Evolutionary conservation across 1,140 invertebrate genomes (phyloP).

Genomic region (Maconellicoccus hirsutus): DNA sequence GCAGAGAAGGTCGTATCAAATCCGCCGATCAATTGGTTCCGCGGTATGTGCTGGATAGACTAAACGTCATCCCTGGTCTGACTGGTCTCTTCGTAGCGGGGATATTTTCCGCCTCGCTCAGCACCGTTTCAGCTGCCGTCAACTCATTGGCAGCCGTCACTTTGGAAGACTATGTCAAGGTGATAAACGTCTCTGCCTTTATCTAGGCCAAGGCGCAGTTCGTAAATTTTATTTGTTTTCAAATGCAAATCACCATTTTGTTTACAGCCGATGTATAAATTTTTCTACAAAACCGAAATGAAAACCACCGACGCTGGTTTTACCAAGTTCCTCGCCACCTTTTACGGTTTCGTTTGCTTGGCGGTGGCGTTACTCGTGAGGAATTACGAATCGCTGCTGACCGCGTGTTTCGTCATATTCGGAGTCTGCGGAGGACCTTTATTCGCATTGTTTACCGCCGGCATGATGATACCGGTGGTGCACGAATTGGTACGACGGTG

Average conservation of each 20-base stretch:
- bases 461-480: slow-evolving; percentile 53
- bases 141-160: slow-evolving; percentile 77
- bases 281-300: slow-evolving; percentile 30
- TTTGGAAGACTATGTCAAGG: slow-evolving; percentile 63
- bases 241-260: slow-evolving; percentile 14
- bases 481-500: slow-evolving; percentile 40
- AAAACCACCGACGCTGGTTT: slow-evolving; percentile 34
- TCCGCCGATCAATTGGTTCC: slow-evolving; percentile 52
- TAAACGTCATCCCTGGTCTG: slow-evolving; percentile 55
- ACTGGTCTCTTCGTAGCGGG: slow-evolving; percentile 70
- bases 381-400: slow-evolving; percentile 55
- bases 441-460: slow-evolving; percentile 63
- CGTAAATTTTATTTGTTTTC: too few relatives aligned
- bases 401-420: slow-evolving; percentile 64
- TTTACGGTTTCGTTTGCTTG: slow-evolving; percentile 56
- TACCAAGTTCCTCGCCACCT: slow-evolving; percentile 50
- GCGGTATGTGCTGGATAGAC: slow-evolving; percentile 61
- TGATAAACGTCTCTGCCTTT: neutral
- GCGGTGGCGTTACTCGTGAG: slow-evolving; percentile 61
- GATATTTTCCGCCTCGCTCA: slow-evolving; percentile 71
- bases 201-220: neutral
- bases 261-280: slow-evolving; percentile 26
- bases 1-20: slow-evolving; percentile 37
- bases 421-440: slow-evolving; percentile 68
- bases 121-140: slow-evolving; percentile 69